These are phyloP conservation scores for Cotesia chilonis DNA, from an alignment of 1,140 invertebrate species.

Conservation along the genomic window DNA sequence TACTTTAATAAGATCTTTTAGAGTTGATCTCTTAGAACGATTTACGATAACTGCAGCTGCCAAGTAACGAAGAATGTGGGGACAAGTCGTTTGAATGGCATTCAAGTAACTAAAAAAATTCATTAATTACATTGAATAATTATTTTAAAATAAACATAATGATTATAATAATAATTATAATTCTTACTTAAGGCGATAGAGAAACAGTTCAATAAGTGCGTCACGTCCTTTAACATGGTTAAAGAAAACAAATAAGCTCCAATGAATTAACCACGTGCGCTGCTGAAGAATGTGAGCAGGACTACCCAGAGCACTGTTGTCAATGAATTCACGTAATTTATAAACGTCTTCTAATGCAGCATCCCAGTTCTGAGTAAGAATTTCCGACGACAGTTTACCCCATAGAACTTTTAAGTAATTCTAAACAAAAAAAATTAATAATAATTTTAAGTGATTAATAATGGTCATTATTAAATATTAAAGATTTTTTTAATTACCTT, in stretches of 20 bases:
- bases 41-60: slow-evolving; percentile 98
- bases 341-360: slow-evolving; percentile 96
- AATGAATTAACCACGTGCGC: slow-evolving; percentile 98
- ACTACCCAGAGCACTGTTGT: slow-evolving; percentile 81
- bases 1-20: slow-evolving; percentile 98
- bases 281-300: slow-evolving; percentile 95
- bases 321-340: slow-evolving; percentile 94
- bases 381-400: slow-evolving; percentile 98
- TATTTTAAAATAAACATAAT: no score
- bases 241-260: slow-evolving; percentile 99
- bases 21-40: slow-evolving; percentile 84
- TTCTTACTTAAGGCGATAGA: slow-evolving; percentile 88
- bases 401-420: slow-evolving; percentile 97
- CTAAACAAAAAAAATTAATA: slow-evolving; percentile 62
- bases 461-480: slow-evolving; percentile 2
- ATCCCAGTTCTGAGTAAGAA: slow-evolving; percentile 97
- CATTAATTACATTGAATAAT: slow-evolving; percentile 28
- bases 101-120: slow-evolving; percentile 84
- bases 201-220: slow-evolving; percentile 97
- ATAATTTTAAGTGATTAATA: no score
- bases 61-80: slow-evolving; percentile 96
- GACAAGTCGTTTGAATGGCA: slow-evolving; percentile 99
- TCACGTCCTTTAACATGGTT: slow-evolving; percentile 97
- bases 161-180: no score
- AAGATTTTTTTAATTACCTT: slow-evolving; percentile 69